phyloP scores from a whole-genome alignment of 2,797 vertebrate genomes.

The Falco biarmicus region DNA sequence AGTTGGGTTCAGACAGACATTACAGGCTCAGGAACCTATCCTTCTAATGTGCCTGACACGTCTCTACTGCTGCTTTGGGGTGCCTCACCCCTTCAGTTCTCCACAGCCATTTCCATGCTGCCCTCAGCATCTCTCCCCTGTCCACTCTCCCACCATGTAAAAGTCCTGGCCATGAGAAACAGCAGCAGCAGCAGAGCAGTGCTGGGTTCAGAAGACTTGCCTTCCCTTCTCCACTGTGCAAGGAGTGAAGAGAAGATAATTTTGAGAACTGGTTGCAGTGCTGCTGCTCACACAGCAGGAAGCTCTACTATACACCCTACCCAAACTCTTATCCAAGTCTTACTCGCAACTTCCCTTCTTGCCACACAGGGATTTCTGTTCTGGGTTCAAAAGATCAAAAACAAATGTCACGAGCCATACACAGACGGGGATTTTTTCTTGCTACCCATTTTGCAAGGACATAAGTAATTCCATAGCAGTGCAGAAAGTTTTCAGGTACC shows the following conservation, averaged over 20 bases:
- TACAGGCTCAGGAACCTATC: background rate
- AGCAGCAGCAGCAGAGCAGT: background rate
- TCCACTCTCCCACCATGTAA: background rate
- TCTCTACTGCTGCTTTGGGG: background rate
- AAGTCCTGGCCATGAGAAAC: background rate
- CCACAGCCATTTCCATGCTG: background rate
- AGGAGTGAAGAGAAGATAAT: background rate
- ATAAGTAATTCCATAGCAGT: background rate
- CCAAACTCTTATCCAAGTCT: background rate
- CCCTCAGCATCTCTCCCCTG: background rate
- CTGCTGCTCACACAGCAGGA: background rate
- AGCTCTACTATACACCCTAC: background rate
- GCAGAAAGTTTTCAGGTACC: background rate
- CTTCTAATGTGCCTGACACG: background rate
- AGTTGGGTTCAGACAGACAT: background rate
- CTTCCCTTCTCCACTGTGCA: background rate
- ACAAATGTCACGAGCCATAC: background rate
- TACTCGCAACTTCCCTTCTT: background rate
- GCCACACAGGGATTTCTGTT: background rate
- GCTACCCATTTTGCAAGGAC: background rate
- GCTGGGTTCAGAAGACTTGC: background rate
- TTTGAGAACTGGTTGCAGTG: background rate
- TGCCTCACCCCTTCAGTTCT: background rate
- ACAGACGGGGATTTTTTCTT: background rate
- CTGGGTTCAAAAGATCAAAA: background rate